Base-by-base conservation (phyloP, 2,888 invertebrate genomes). In the Lymantria dispar region DNA sequence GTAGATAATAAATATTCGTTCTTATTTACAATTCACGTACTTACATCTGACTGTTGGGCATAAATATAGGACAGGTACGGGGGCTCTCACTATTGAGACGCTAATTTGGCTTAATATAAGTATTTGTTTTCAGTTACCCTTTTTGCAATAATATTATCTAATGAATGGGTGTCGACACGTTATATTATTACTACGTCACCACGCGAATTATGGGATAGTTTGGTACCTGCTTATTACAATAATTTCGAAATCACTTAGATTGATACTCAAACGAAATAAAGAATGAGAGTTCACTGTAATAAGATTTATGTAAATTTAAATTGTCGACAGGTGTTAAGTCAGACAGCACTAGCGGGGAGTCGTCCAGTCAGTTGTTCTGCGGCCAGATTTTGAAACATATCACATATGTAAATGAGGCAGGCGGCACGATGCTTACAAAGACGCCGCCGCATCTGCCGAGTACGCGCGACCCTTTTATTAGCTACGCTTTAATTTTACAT, bases 341-440 rank as follows among this genome's bases (percentile, higher is more conserved):
- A 45, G 70, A 68, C 78, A 79, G 68, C 80, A 79, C 78, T 81
- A 80, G 70, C 58, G 63, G 68, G 68, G 64, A 76, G 73, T 69
- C 75, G 72, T 68, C 72, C 69, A 70, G 74, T 70, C 62, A 68
- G 69, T 72, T 69, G 74, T 64, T 64, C 73, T 68, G 70, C 78
- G 74, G 78, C 72, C 81, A 80, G 82, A 82, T 85, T 87, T 87
- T 83, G 80, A 80, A 86, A 85, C 81, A 76, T 83, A 38, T 33
- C 33, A 33, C 33, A 33, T 33, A 85, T 88, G 85, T 80, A 85
- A 88, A 87, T 87, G 80, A 85, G 78, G 73, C 74, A 62, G 67
- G 61, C 74, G 73, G 72, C 60, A 58, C 55, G 50, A n/a, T 36
- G 54, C 37, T 56, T 57, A 79, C 84, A 87, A 87, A 87, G 82